Percentiles rank a stretch among this genome's conserved stretches.
Evolutionary conservation across 1,140 invertebrate genomes (phyloP).

Genomic region (Sipha flava): DNA sequence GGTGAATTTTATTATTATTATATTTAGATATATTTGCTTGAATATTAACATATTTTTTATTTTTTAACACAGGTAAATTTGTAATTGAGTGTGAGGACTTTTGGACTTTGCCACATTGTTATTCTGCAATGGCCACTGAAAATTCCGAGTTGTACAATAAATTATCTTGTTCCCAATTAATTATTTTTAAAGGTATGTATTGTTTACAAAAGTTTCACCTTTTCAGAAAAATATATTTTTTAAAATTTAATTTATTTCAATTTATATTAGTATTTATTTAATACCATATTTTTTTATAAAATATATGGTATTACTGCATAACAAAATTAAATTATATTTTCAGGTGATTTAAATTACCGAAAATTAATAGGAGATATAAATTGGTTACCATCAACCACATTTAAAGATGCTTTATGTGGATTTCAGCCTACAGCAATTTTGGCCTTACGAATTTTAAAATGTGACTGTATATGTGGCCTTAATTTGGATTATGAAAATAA

Average conservation of each 20-base stretch:
- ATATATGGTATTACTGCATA: neutral
- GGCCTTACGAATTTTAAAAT: constrained; percentile 79
- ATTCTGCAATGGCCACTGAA: constrained; percentile 63
- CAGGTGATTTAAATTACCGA: constrained; percentile 79
- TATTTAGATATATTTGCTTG: neutral
- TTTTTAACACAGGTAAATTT: constrained; percentile 33
- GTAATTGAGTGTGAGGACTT: constrained; percentile 54
- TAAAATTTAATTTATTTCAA: too few species aligned
- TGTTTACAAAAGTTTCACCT: too few species aligned
- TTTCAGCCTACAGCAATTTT: constrained; percentile 77
- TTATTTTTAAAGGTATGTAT: constrained; percentile 79
- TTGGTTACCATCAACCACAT: constrained; percentile 64
- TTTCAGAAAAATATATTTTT: too few species aligned
- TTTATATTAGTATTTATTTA: neutral
- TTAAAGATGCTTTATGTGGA: constrained; percentile 62
- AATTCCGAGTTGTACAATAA: constrained; percentile 62
- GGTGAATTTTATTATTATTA: neutral
- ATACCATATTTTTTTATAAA: neutral
- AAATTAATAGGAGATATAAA: constrained; percentile 85
- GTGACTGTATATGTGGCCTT: constrained; percentile 79
- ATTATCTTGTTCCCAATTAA: constrained; percentile 57
- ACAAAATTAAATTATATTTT: neutral
- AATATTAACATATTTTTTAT: neutral
- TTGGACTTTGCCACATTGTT: constrained; percentile 81
- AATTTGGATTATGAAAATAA: neutral